phyloP scores from a whole-genome alignment of 2,797 vertebrate species.

The Hephaestus fuliginosus region DNA sequence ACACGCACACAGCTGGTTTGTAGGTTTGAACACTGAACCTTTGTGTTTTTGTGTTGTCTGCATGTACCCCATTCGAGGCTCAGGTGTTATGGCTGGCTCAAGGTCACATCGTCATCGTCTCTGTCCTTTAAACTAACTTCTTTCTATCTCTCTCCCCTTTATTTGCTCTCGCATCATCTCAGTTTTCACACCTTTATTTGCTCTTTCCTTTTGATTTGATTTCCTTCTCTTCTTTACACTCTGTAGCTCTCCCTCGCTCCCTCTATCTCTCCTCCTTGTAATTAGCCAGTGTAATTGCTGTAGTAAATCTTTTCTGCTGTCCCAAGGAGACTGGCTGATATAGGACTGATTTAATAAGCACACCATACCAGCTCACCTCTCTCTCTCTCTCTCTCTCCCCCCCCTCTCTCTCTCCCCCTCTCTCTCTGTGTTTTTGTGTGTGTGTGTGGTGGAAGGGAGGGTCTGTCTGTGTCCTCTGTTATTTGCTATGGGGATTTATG shows the following conservation, averaged over 20 bases:
- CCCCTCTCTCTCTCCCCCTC: too few relatives aligned
- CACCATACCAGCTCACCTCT: conserved; percentile 78
- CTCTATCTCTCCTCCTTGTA: conserved; percentile 78
- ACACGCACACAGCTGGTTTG: conserved; percentile 33
- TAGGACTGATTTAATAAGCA: conserved; percentile 87
- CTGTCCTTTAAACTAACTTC: conserved; percentile 66
- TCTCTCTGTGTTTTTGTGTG: conserved; percentile 35
- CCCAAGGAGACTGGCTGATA: conserved; percentile 86
- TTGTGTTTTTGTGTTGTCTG: conserved; percentile 43
- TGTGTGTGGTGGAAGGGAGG: conserved; percentile 18
- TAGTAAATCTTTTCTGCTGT: conserved; percentile 87
- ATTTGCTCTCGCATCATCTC: conserved; percentile 64
- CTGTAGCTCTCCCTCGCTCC: conserved; percentile 66
- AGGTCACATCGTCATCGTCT: conserved; percentile 72
- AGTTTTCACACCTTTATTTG: conserved; percentile 73
- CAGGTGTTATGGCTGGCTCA: conserved; percentile 64
- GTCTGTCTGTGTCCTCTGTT: conserved; percentile 76
- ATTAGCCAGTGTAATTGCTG: conserved; percentile 88
- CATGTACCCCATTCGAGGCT: conserved; percentile 29
- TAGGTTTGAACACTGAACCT: conserved; percentile 51
- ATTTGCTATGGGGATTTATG: conserved; percentile 82
- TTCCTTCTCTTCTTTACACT: conserved; percentile 70
- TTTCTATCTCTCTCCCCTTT: conserved; percentile 48
- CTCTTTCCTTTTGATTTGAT: conserved; percentile 76
- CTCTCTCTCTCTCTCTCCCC: neutral